These are phyloP conservation scores for Tadarida brasiliensis DNA, from an alignment of 2,797 vertebrate species.

Conservation along the genomic window DNA sequence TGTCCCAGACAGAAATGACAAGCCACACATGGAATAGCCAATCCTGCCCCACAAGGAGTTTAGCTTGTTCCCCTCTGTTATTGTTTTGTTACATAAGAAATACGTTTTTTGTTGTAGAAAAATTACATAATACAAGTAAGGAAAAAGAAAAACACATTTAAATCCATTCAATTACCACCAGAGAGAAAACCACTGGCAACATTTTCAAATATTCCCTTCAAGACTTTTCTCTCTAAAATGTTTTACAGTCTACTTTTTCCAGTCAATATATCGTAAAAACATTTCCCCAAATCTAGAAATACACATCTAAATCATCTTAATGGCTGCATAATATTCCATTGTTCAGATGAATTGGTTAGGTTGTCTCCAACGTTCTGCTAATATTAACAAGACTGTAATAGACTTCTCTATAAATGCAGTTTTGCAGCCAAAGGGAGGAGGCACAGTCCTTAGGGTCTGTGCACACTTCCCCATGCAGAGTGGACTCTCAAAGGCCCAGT, in stretches of 20 bases:
- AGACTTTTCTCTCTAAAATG: conserved; percentile 58
- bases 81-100: conserved; percentile 69
- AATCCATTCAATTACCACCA: conserved; percentile 62
- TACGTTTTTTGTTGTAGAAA: conserved; percentile 53
- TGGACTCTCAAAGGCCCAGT: neutral
- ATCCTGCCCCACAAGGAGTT: neutral
- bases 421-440: neutral
- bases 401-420: conserved; percentile 22
- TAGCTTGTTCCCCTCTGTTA: conserved; percentile 8
- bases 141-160: conserved; percentile 54
- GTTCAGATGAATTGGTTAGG: conserved; percentile 38
- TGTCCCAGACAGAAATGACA: conserved; percentile 32
- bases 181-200: conserved; percentile 46
- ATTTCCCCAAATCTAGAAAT: conserved; percentile 43
- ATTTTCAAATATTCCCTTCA: conserved; percentile 65
- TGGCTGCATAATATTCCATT: conserved; percentile 45
- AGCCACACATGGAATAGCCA: neutral
- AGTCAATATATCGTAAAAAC: conserved; percentile 33
- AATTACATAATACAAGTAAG: conserved; percentile 58
- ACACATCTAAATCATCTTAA: conserved; percentile 49
- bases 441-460: neutral
- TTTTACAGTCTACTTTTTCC: conserved; percentile 54
- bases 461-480: neutral
- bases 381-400: neutral
- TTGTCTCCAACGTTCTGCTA: neutral